Evolutionary conservation across 2,888 invertebrate genomes (phyloP).

Genomic region (Catocala fraxini): DNA sequence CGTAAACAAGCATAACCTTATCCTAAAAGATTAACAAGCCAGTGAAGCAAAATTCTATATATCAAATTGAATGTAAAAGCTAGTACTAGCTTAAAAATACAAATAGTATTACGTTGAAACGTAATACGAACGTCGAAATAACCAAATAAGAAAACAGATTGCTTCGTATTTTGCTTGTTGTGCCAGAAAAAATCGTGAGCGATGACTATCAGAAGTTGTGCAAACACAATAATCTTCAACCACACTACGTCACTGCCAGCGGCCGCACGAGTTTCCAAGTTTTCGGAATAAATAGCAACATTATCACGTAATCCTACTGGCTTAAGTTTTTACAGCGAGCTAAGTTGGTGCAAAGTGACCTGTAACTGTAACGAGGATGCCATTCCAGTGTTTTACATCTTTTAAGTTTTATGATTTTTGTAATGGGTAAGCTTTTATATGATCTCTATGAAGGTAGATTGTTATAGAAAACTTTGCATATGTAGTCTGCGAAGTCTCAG

Average conservation of each 20-base stretch:
- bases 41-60: too few species aligned
- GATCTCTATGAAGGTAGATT: too few species aligned
- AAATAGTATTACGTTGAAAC: too few species aligned
- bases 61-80: too few species aligned
- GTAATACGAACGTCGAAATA: slow-evolving; percentile 1
- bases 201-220: slow-evolving; percentile 38
- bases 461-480: too few species aligned
- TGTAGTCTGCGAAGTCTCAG: too few species aligned
- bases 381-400: neutral
- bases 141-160: slow-evolving; percentile 3
- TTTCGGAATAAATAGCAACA: slow-evolving; percentile 43
- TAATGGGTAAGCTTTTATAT: too few species aligned
- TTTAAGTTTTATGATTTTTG: too few species aligned
- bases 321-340: slow-evolving; percentile 39
- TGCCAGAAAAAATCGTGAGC: slow-evolving; percentile 34
- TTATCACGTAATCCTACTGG: slow-evolving; percentile 43
- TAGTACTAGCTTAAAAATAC: too few species aligned
- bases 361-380: slow-evolving; percentile 16
- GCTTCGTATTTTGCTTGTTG: neutral
- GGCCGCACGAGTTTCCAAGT: slow-evolving; percentile 40
- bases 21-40: too few species aligned
- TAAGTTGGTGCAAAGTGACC: slow-evolving; percentile 25
- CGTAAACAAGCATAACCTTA: too few species aligned
- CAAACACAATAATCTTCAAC: slow-evolving; percentile 17
- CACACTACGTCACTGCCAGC: slow-evolving; percentile 29